phyloP scores from a whole-genome alignment of 2,113 vertebrate genomes.

The Tachysurus vachellii region DNA sequence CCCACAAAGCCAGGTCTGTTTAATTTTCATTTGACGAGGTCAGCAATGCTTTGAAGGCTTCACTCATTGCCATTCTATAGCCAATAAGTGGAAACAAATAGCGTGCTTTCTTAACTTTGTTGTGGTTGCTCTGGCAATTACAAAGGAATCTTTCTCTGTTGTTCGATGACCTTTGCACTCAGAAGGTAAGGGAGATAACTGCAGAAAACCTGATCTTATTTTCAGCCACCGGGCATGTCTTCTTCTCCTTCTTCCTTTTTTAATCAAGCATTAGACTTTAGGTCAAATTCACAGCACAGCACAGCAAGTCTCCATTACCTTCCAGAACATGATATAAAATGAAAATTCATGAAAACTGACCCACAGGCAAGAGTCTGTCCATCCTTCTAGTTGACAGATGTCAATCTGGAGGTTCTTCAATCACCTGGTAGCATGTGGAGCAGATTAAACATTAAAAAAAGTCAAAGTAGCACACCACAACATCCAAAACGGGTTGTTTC shows the following conservation, averaged over 20 bases:
- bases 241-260: constrained; percentile 69
- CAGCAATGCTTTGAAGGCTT: constrained; percentile 48
- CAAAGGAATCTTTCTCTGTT: constrained; percentile 76
- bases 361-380: constrained; percentile 78
- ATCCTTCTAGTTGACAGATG: constrained; percentile 85
- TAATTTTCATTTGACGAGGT: constrained; percentile 46
- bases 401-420: constrained; percentile 84
- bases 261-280: constrained; percentile 52
- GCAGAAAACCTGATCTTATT: constrained; percentile 83
- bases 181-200: constrained; percentile 78
- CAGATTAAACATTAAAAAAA: constrained; percentile 4
- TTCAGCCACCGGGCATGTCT: constrained; percentile 78
- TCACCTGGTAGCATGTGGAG: constrained; percentile 81
- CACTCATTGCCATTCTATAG: constrained; percentile 50
- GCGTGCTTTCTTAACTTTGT: constrained; percentile 51
- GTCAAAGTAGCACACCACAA: not conserved
- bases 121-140: constrained; percentile 78
- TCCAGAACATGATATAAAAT: constrained; percentile 84
- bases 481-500: not conserved
- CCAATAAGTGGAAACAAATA: constrained; percentile 56
- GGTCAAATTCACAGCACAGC: constrained; percentile 33
- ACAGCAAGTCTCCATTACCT: constrained; percentile 52
- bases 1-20: constrained; percentile 45
- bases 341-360: constrained; percentile 73
- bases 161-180: constrained; percentile 79